Base-by-base conservation (phyloP, 2,113 vertebrate genomes). In the Callipepla californica region DNA sequence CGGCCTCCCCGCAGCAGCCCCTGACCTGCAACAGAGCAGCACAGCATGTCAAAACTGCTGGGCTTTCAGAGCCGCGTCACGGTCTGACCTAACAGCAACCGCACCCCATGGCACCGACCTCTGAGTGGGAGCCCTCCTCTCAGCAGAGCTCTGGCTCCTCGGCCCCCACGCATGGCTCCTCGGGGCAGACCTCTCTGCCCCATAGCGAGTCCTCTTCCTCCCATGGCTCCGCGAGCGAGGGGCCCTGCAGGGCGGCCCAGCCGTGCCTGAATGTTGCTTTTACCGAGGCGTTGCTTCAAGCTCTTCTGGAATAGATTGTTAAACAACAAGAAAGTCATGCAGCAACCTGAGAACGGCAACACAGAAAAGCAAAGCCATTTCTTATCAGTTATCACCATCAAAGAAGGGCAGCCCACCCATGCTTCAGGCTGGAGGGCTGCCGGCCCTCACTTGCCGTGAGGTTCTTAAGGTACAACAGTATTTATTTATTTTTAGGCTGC, bases 221-320 rank as follows among this genome's bases (percentile, higher is more conserved):
- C 98, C 20, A 97, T 70, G 2, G 96, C 95, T 50, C 99, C 99
- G 0, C 98, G 98, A 90, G 98, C 96, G 45, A 99, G 95, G 42
- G 97, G 6, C 34, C 98, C 99, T 0, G 98, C 94, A 4, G 99
- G 99, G 30, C 99, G 98, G 87, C 99, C 99, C 90, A 99, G 97
- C 17, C 99, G 97, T 11, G 99, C 99, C 97, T 99, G 99, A 95
- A 99, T 99, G 97, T 99, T 99, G 95, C 99, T 98, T 95, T 99
- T 99, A 32, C 99, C 99, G 79, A 99, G 98, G 18, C 99, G 99
- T 85, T 99, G 99, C 94, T 99, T 99, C 95, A 99, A 97, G 97
- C 99, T 99, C 99, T 99, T 98, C 91, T 97, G 95, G 94, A 97
- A 97, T 44, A 96, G 85, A 97, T 81, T 55, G 74, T 95, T 88